Evolutionary conservation across 2,113 vertebrate species (phyloP).

Genomic region (Pelecanus crispus): DNA sequence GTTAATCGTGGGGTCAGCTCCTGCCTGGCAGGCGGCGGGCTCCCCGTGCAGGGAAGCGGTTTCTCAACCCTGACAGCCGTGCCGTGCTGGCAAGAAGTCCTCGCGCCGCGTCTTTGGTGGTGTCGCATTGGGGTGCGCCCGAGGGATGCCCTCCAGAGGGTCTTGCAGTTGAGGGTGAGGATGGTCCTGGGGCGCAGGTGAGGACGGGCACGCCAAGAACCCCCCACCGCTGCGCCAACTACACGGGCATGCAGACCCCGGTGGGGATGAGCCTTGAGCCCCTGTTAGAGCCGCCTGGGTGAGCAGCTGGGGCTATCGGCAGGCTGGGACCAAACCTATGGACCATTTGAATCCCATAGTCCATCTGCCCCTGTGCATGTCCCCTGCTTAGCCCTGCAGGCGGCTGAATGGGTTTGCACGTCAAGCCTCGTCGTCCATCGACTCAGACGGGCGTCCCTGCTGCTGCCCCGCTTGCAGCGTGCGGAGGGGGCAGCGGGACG

Average conservation of each 20-base stretch:
- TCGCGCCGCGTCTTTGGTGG: background rate
- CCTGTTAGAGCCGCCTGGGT: fast-evolving
- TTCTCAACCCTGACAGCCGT: background rate
- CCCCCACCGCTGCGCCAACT: background rate
- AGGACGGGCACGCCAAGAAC: background rate
- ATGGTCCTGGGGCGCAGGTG: background rate
- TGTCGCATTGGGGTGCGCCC: background rate
- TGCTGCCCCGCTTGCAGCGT: background rate
- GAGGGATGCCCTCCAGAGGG: background rate
- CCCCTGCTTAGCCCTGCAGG: background rate
- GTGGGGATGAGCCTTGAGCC: background rate
- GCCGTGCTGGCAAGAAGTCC: background rate
- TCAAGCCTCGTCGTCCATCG: background rate
- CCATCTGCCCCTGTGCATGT: background rate
- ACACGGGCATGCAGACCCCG: background rate
- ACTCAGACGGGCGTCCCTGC: background rate
- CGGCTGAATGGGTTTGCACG: background rate
- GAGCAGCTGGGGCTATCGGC: background rate
- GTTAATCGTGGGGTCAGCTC: background rate
- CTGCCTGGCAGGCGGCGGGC: background rate
- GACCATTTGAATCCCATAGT: fast-evolving
- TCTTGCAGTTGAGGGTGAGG: background rate
- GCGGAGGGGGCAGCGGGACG: background rate
- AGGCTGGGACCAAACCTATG: background rate
- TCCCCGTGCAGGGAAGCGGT: background rate